Evolutionary conservation across 2,888 invertebrate species (phyloP), one percentile per base, ranked within the genome.

Genomic region (Ornithoptera priamus): DNA sequence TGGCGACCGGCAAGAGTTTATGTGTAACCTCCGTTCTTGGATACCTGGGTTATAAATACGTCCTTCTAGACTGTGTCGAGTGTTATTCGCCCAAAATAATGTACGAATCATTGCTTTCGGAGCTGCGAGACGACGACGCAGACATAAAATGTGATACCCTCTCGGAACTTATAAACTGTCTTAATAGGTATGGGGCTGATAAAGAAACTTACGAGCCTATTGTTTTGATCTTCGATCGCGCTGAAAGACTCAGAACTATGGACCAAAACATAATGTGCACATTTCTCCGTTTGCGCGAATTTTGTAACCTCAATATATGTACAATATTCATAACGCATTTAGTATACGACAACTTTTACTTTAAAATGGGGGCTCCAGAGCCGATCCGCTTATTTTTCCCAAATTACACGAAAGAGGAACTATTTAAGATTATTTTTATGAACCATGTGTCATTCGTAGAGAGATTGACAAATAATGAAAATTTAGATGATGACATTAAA

Each of bases 1-100:
- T 96, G 75, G 95, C 96, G 15, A 96, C 96, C 30, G 98, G 97
- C 42, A 98, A 98, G 93, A 94, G 95, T n/a, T 85, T 95, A 22
- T 93, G 97, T 70, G 83, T 96, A 6, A 93, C 92, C 67, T 89
- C 93, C 15, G 86, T 96, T 17, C 84, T 98, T 5, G 81, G 90
- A 57, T 85, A 90, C 78, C 86, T 95, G 59, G 82, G 93, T 65
- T 94, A 95, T 73, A 94, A 93, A 84, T 90, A 94, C 77, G 94
- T 95, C 46, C 81, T 94, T 57, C 90, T 98, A 42, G 96, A 97
- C 88, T 96, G 97, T 81, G 94, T 97, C 10, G 97, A 98, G 87
- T 97, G 96, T 83, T 96, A 96, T 84, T 94, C 95, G 12, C 90
- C 94, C 12, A 95, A 95, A 85, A 94, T 97, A 71, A 90, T 98